A percentile compares a stretch with the other conserved stretches of the same genome.
These are phyloP conservation scores for Synanthedon formicaeformis DNA, from an alignment of 2,888 invertebrate species.

Conservation along the genomic window DNA sequence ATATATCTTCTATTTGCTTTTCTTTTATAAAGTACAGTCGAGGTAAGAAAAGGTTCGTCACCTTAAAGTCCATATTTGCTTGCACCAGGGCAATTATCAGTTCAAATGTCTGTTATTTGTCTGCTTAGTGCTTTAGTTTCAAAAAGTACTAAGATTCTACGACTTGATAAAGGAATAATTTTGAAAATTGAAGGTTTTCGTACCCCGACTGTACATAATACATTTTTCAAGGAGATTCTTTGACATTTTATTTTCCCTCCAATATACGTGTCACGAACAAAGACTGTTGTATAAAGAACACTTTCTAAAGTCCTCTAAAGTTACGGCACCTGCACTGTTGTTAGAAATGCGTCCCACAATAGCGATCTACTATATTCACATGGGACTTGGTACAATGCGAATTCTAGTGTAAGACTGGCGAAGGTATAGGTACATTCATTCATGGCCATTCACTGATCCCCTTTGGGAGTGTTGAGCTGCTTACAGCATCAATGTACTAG, in stretches of 20 bases:
- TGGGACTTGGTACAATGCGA: conserved; percentile 19
- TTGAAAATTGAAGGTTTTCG: no score
- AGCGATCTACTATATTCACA: conserved; percentile 8
- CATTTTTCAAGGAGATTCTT: conserved; percentile 1
- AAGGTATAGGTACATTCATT: neutral
- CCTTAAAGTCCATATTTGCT: no score
- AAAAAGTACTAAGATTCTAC: no score
- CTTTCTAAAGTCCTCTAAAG: conserved; percentile 20
- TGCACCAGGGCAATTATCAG: no score
- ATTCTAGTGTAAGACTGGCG: neutral
- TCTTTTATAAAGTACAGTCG: no score
- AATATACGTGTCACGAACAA: neutral
- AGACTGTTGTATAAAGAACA: conserved; percentile 7
- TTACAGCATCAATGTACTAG: conserved; percentile 1
- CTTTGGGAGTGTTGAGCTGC: conserved; percentile 22
- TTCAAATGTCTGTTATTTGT: no score
- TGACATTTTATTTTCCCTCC: neutral
- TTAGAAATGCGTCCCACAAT: conserved; percentile 17
- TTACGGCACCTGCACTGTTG: conserved; percentile 22
- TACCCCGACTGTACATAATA: neutral
- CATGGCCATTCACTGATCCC: conserved; percentile 15
- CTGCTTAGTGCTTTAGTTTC: no score
- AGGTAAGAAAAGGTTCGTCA: no score
- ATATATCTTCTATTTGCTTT: no score
- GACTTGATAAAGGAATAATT: no score